A percentile compares a stretch with the other conserved stretches of the same genome.
phyloP scores from a whole-genome alignment of 2,888 invertebrate genomes.

The Sinodicranocentrus sp. region DNA sequence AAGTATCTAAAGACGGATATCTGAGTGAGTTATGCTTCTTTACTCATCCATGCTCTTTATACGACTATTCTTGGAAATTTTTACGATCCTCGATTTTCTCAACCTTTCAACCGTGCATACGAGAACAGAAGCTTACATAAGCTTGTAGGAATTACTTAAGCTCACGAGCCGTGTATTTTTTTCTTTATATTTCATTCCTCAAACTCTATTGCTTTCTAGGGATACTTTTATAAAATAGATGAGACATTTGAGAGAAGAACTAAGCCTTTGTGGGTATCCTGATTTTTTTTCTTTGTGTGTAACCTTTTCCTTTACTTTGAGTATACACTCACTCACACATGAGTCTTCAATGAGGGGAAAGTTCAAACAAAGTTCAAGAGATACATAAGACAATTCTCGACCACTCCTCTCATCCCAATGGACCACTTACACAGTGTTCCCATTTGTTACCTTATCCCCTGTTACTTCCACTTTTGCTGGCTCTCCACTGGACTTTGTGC shows the following conservation, averaged over 20 bases:
- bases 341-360: constrained; percentile 34
- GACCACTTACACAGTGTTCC: constrained; percentile 56
- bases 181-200: not conserved
- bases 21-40: not conserved
- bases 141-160: not conserved
- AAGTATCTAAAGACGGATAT: not conserved
- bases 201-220: constrained; percentile 35
- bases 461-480: constrained; percentile 13
- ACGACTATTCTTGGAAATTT: constrained; percentile 1
- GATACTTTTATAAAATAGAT: constrained; percentile 32
- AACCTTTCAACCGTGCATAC: not conserved
- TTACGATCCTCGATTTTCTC: not conserved
- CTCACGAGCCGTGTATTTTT: not conserved
- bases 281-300: not conserved
- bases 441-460: constrained; percentile 17
- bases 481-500: constrained; percentile 31
- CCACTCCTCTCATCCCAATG: constrained; percentile 55
- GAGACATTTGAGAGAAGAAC: constrained; percentile 37
- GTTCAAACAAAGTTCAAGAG: constrained; percentile 65
- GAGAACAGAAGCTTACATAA: not conserved
- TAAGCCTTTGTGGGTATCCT: not conserved
- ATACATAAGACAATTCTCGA: constrained; percentile 50
- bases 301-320: too few relatives aligned
- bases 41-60: not conserved
- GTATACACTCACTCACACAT: constrained; percentile 21